Conservation (phyloP, 37 sponge, comb jelly and placozoan genomes). For the Beroe forskalii region DNA sequence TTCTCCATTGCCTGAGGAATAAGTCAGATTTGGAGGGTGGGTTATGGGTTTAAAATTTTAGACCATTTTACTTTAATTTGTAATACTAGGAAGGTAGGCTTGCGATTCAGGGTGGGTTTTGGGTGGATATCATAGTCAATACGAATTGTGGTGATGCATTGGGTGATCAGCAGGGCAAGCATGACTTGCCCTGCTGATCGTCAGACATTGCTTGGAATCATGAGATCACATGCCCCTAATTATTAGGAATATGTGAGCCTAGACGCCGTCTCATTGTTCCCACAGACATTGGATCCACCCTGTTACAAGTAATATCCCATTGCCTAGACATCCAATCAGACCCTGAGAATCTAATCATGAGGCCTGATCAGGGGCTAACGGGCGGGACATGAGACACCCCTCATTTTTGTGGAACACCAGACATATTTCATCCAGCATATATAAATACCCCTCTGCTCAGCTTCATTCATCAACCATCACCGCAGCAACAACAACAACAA, state of each 20-base stretch:
- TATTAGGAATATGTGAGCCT: too few species aligned
- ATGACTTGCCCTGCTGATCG: too few species aligned
- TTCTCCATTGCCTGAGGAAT: slow-evolving; percentile 1
- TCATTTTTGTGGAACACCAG: not conserved
- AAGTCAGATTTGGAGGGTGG: too few species aligned
- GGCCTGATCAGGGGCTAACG: not conserved
- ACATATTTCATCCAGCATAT: not conserved
- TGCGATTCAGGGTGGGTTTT: too few species aligned
- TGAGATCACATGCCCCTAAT: too few species aligned
- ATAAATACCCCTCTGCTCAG: not conserved
- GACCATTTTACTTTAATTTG: too few species aligned
- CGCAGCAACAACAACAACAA: not conserved
- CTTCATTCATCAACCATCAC: not conserved
- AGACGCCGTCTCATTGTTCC: not conserved
- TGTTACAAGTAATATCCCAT: not conserved
- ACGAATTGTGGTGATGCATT: too few species aligned
- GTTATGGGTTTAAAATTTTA: too few species aligned
- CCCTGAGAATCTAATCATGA: not conserved
- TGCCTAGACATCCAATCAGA: not conserved
- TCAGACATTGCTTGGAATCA: too few species aligned
- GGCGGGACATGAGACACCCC: not conserved
- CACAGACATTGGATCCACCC: not conserved
- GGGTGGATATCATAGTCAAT: too few species aligned
- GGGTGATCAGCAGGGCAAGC: too few species aligned
- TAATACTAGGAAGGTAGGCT: too few species aligned